Conservation (phyloP, 2,888 invertebrate species). For the Zhengitettix transpicula region DNA sequence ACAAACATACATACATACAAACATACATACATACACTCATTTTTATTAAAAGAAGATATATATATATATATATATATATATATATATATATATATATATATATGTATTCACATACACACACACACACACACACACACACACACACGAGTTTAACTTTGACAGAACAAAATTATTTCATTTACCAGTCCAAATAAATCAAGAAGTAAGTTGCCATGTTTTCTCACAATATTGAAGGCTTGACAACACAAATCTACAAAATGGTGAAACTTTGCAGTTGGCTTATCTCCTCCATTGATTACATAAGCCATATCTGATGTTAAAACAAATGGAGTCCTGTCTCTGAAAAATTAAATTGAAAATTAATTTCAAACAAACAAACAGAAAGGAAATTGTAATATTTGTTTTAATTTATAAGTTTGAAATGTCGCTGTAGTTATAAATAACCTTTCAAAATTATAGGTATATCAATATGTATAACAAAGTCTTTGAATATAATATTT, state of each 20-base stretch:
- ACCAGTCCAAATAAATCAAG: conserved; percentile 82
- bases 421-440: too few species aligned
- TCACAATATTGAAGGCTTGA: conserved; percentile 88
- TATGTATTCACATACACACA: too few species aligned
- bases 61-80: too few species aligned
- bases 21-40: too few species aligned
- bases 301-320: conserved; percentile 98
- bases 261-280: conserved; percentile 84
- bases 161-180: conserved; percentile 12
- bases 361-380: background rate
- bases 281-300: conserved; percentile 95
- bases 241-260: conserved; percentile 97
- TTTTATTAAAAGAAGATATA: too few species aligned
- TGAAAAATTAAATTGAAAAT: conserved; percentile 22
- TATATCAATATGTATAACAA: too few species aligned
- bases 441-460: too few species aligned
- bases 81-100: too few species aligned
- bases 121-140: too few species aligned
- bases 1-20: too few species aligned
- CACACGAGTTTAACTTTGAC: too few species aligned
- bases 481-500: too few species aligned
- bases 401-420: background rate
- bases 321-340: conserved; percentile 95
- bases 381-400: background rate
- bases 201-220: conserved; percentile 78